Evolutionary conservation across 2,113 vertebrate genomes (phyloP).

Genomic region (Puffinus mauretanicus): DNA sequence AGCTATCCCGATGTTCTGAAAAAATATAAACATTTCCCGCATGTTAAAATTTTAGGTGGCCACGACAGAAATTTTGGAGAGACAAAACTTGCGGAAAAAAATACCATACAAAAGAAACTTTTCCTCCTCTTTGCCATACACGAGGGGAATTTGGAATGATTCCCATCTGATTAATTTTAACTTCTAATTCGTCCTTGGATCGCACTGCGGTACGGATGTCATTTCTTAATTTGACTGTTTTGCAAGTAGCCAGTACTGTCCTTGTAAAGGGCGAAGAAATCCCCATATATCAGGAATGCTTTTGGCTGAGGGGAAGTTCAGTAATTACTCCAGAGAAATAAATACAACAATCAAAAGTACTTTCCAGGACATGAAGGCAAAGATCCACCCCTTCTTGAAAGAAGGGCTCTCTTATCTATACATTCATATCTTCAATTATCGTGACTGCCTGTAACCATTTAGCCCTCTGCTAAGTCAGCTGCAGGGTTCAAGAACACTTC

Average conservation of each 20-base stretch:
- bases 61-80: neutral
- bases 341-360: slow-evolving; percentile 3
- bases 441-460: neutral
- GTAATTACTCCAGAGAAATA: slow-evolving; percentile 4
- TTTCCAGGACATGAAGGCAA: neutral
- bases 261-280: slow-evolving; percentile 24
- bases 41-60: slow-evolving; percentile 9
- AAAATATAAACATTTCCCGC: neutral
- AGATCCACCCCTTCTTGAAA: slow-evolving; percentile 11
- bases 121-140: neutral
- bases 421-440: neutral
- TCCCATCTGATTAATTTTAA: slow-evolving; percentile 36
- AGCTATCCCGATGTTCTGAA: neutral
- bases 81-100: neutral
- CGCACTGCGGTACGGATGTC: neutral
- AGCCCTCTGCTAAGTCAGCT: neutral
- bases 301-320: slow-evolving; percentile 6
- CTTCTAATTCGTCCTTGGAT: slow-evolving; percentile 46
- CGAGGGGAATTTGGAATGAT: neutral
- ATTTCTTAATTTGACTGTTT: slow-evolving; percentile 47
- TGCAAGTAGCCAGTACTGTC: slow-evolving; percentile 1
- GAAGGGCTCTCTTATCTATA: neutral
- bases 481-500: slow-evolving; percentile 16
- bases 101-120: neutral
- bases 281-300: slow-evolving; percentile 26